A percentile compares a stretch with the other conserved stretches of the same genome.
Conservation (phyloP, 2,888 invertebrate species). For the Dinocampus coccinellae region DNA sequence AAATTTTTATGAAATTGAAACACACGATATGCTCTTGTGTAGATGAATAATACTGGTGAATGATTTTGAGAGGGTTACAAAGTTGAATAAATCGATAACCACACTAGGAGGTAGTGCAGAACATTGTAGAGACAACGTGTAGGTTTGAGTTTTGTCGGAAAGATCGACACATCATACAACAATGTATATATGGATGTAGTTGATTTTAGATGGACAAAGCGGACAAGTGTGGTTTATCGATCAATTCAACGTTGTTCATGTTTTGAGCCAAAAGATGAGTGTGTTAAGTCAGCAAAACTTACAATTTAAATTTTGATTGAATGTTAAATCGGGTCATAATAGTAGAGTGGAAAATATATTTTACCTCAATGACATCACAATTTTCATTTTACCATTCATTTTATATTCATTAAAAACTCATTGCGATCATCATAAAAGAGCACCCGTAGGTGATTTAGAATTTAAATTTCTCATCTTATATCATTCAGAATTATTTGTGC, state of each 20-base stretch:
- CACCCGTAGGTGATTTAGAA: not conserved
- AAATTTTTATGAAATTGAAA: not conserved
- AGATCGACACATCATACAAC: slow-evolving; percentile 22
- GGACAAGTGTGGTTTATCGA: slow-evolving; percentile 22
- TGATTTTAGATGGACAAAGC: slow-evolving; percentile 3
- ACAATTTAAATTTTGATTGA: not conserved
- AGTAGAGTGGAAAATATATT: not conserved
- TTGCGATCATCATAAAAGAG: not conserved
- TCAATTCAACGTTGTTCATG: not conserved
- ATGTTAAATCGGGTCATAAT: not conserved
- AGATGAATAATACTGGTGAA: not conserved
- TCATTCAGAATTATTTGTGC: not conserved
- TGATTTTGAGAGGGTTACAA: slow-evolving; percentile 12
- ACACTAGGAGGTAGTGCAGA: slow-evolving; percentile 12
- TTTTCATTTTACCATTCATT: not conserved
- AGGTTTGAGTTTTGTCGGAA: slow-evolving; percentile 9
- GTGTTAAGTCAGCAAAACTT: slow-evolving; percentile 18
- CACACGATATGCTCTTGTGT: not conserved
- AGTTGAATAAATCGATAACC: slow-evolving; percentile 32
- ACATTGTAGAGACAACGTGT: slow-evolving; percentile 1
- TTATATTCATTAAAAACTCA: not conserved
- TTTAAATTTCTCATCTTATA: not conserved
- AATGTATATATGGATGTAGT: slow-evolving; percentile 2
- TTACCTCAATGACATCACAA: not conserved
- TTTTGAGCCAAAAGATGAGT: not conserved